Conservation (phyloP, 2,797 vertebrate species). For the Sphenodon punctatus region DNA sequence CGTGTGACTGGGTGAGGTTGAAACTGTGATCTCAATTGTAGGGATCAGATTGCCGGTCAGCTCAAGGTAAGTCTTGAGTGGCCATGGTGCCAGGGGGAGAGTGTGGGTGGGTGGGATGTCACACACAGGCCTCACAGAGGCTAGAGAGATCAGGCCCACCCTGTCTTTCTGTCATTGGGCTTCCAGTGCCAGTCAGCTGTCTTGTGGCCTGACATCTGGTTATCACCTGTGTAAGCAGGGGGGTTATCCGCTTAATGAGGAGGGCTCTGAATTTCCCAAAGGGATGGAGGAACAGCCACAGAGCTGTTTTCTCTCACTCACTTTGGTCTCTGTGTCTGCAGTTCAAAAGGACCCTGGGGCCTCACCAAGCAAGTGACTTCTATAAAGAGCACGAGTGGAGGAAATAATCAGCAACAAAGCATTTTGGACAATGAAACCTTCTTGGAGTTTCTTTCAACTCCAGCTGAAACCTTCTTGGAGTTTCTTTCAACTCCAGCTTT, state of each 20-base stretch:
- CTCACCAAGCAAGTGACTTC: neutral
- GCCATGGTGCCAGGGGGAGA: neutral
- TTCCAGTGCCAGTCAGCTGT: neutral
- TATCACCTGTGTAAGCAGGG: slow-evolving; percentile 45
- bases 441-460: neutral
- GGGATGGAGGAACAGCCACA: neutral
- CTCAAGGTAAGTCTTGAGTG: neutral
- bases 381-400: neutral
- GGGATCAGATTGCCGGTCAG: neutral
- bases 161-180: neutral
- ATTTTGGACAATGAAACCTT: neutral
- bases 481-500: neutral
- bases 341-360: slow-evolving; percentile 25
- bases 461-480: neutral
- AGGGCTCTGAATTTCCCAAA: neutral
- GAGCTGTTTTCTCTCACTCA: slow-evolving; percentile 2
- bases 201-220: slow-evolving; percentile 29
- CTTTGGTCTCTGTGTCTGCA: neutral
- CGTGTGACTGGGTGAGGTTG: neutral
- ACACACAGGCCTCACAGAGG: neutral
- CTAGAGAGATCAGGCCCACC: neutral
- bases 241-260: neutral
- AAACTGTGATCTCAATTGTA: rapidly evolving
- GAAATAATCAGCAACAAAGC: neutral
- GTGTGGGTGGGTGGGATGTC: neutral